Evolutionary conservation across 2,113 vertebrate genomes (phyloP).

Genomic region (Daubentonia madagascariensis): DNA sequence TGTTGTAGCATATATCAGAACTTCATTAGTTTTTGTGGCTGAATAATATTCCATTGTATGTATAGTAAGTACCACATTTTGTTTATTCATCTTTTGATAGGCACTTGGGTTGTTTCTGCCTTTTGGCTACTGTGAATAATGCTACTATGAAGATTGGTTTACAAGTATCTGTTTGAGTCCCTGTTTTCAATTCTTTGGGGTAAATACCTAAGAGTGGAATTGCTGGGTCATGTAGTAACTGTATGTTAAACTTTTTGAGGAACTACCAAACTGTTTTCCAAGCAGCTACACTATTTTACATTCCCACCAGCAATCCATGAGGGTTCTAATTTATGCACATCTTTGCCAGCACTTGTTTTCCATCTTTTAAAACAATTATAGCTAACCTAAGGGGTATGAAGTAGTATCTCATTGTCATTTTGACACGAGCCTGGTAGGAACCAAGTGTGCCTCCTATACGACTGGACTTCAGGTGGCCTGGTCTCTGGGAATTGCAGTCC

Average conservation of each 20-base stretch:
- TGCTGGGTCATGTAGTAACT: neutral
- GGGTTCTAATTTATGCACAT: neutral
- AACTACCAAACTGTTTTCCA: neutral
- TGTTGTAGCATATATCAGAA: neutral
- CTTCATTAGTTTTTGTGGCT: neutral
- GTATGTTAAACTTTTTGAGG: neutral
- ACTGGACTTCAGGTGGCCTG: no score
- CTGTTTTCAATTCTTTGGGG: neutral
- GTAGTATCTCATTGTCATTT: neutral
- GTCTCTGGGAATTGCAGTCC: neutral
- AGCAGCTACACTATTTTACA: neutral
- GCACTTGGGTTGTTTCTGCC: neutral
- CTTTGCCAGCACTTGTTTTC: neutral
- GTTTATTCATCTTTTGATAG: neutral
- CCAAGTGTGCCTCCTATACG: rapidly evolving
- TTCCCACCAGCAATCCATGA: neutral
- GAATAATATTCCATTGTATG: neutral
- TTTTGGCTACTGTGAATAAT: neutral
- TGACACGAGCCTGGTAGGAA: neutral
- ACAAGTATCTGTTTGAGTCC: neutral
- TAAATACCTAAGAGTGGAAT: neutral
- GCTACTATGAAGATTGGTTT: neutral
- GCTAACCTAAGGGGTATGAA: neutral
- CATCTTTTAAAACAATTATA: neutral
- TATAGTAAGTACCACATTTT: neutral